Conservation (phyloP, 2,797 vertebrate genomes). For the Sebastolobus altivelis region DNA sequence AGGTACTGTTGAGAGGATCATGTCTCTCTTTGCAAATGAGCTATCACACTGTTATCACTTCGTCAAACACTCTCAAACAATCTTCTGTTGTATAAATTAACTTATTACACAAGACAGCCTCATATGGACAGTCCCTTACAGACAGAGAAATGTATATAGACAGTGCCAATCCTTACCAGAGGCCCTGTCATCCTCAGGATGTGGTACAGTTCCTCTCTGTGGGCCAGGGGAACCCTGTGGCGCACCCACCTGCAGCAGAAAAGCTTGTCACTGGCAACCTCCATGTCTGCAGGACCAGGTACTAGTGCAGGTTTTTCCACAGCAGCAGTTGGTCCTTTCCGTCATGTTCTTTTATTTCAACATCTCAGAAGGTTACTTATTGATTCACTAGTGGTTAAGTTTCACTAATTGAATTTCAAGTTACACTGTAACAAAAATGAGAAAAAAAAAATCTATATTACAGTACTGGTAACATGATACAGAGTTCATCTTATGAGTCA, state of each 20-base stretch:
- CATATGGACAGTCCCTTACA: neutral
- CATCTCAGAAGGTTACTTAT: constrained; percentile 71
- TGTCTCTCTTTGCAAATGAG: constrained; percentile 3
- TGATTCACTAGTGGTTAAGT: constrained; percentile 16
- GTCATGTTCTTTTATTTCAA: constrained; percentile 32
- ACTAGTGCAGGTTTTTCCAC: constrained; percentile 4
- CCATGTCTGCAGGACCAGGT: constrained; percentile 55
- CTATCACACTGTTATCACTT: neutral
- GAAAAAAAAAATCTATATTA: neutral
- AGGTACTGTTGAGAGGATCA: no score
- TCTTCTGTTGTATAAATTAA: neutral
- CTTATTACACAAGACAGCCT: neutral
- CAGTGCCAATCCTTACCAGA: constrained; percentile 78
- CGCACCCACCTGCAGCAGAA: constrained; percentile 75
- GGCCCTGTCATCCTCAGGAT: constrained; percentile 83
- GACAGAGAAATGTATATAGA: neutral
- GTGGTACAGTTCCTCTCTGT: constrained; percentile 83
- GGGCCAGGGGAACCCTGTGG: constrained; percentile 63
- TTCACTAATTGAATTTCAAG: neutral
- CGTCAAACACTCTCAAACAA: neutral
- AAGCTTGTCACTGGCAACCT: constrained; percentile 61
- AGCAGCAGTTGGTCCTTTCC: neutral
- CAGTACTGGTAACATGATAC: neutral
- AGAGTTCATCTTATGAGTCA: neutral
- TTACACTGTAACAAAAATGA: neutral